Evolutionary conservation across 1,140 invertebrate species (phyloP).

Genomic region (Drosophila varians): DNA sequence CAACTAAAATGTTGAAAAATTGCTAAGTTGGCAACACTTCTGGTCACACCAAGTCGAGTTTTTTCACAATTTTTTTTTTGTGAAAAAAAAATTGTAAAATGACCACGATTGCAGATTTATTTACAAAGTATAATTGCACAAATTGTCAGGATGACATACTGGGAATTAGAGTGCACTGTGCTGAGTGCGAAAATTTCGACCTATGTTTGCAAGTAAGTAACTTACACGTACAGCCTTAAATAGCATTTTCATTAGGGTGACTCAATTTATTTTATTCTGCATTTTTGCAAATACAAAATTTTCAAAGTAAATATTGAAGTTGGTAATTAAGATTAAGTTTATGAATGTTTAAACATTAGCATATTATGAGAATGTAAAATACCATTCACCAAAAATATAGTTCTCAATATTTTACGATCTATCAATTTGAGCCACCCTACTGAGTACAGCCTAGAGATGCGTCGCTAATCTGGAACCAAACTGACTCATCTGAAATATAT

Average conservation of each 20-base stretch:
- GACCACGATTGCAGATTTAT: slow-evolving; percentile 84
- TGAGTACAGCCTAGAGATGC: slow-evolving; percentile 19
- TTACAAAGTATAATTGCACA: slow-evolving; percentile 93
- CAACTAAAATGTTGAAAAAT: too few species aligned
- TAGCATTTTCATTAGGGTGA: slow-evolving; percentile 18
- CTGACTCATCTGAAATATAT: slow-evolving; percentile 62
- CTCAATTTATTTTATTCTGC: not conserved
- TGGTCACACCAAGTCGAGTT: slow-evolving; percentile 48
- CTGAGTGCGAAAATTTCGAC: slow-evolving; percentile 93
- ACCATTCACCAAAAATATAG: too few species aligned
- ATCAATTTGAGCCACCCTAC: slow-evolving; percentile 16
- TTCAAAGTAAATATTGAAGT: too few species aligned
- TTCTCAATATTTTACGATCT: not conserved
- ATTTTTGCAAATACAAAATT: too few species aligned
- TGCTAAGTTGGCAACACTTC: too few species aligned
- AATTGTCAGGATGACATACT: slow-evolving; percentile 96
- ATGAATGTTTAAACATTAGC: too few species aligned
- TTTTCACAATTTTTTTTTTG: slow-evolving; percentile 42
- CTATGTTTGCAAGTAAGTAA: slow-evolving; percentile 94
- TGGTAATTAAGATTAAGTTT: too few species aligned
- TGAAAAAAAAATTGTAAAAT: slow-evolving; percentile 62
- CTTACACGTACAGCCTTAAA: slow-evolving; percentile 22
- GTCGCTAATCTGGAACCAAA: slow-evolving; percentile 35
- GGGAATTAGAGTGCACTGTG: slow-evolving; percentile 93
- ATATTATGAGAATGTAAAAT: too few species aligned